phyloP scores from a whole-genome alignment of 37 sponge, comb jelly and placozoan genomes.

The Beroe ovata region DNA sequence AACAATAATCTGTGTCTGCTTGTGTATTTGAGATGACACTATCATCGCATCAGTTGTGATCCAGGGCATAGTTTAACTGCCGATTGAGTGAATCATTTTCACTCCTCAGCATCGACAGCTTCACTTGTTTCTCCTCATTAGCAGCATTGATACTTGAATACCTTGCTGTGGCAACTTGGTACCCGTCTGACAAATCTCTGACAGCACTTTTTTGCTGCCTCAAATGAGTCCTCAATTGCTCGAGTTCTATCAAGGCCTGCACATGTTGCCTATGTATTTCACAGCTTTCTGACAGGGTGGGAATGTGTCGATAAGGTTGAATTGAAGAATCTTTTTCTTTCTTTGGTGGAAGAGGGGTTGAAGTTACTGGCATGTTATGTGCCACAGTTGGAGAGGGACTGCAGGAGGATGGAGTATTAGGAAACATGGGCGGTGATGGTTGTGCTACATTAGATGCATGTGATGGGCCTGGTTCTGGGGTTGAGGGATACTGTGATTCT shows the following conservation, averaged over 20 bases:
- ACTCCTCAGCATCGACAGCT: constrained; percentile 18
- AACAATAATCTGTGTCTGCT: too few species aligned
- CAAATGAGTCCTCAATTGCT: not conserved
- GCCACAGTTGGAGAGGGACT: constrained; percentile 49
- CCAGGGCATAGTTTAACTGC: constrained; percentile 15
- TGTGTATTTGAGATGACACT: too few species aligned
- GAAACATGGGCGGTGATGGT: constrained; percentile 37
- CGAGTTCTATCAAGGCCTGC: not conserved
- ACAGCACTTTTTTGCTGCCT: not conserved
- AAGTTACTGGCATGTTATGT: not conserved
- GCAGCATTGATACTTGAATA: not conserved
- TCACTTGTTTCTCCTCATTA: constrained; percentile 14
- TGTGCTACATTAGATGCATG: not conserved
- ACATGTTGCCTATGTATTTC: not conserved
- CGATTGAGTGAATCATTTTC: constrained; percentile 11
- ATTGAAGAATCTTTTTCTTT: not conserved
- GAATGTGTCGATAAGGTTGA: not conserved
- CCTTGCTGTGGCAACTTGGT: not conserved
- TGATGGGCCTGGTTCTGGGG: constrained; percentile 40
- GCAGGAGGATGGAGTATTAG: constrained; percentile 21
- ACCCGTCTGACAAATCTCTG: not conserved
- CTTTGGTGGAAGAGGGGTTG: not conserved
- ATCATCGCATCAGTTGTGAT: too few species aligned
- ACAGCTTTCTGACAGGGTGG: not conserved
- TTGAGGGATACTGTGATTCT: not conserved